phyloP scores from a whole-genome alignment of 2,888 invertebrate species.

The Synanthedon andrenaeformis region DNA sequence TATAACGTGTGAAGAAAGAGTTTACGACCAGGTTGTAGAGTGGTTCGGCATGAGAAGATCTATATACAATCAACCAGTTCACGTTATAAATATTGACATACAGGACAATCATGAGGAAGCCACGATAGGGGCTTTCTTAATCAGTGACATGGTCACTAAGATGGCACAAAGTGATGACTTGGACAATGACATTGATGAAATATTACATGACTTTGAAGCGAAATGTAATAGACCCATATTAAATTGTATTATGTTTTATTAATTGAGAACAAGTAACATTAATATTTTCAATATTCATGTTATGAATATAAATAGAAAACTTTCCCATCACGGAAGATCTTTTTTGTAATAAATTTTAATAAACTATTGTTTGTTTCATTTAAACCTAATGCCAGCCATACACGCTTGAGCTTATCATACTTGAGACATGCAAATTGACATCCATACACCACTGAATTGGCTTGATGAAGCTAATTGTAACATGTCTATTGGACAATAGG shows the following conservation, averaged over 20 bases:
- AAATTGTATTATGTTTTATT: conserved; percentile 96
- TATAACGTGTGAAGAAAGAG: conserved; percentile 97
- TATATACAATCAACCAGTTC: conserved; percentile 87
- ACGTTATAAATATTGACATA: conserved; percentile 98
- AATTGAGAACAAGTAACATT: conserved; percentile 10
- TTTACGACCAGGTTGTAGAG: conserved; percentile 97
- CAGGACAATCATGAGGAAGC: conserved; percentile 99
- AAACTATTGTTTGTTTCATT: too few species aligned
- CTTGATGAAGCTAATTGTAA: too few species aligned
- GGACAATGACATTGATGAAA: conserved; percentile 97
- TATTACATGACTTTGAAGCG: conserved; percentile 93
- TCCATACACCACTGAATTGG: too few species aligned
- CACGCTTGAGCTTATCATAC: too few species aligned
- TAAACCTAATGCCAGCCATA: too few species aligned
- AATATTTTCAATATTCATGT: too few species aligned
- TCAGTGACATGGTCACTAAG: conserved; percentile 94
- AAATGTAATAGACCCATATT: conserved; percentile 88
- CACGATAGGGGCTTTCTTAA: conserved; percentile 97
- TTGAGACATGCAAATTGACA: too few species aligned
- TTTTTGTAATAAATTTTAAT: too few species aligned
- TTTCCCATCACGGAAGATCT: too few species aligned
- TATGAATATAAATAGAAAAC: too few species aligned
- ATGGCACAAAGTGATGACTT: conserved; percentile 91
- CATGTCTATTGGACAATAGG: too few species aligned
- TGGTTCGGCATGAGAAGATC: conserved; percentile 88